A percentile compares a stretch with the other conserved stretches of the same genome.
Evolutionary conservation across 2,888 invertebrate genomes (phyloP).

Genomic region (Crocallis elinguaria): DNA sequence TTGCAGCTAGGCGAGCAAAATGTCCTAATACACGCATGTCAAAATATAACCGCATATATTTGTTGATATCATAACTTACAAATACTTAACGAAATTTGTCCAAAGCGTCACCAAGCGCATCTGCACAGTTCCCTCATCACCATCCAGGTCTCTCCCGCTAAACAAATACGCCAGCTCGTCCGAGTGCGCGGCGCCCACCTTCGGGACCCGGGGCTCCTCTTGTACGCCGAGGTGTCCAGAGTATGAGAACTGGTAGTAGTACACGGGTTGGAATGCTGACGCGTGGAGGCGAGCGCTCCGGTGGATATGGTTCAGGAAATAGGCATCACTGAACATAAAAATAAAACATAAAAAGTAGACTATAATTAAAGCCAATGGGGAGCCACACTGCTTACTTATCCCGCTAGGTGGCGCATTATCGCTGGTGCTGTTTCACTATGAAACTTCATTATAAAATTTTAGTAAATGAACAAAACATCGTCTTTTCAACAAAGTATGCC

Average conservation of each 20-base stretch:
- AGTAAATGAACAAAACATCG: too few relatives aligned
- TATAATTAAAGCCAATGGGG: too few relatives aligned
- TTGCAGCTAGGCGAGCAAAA: too few relatives aligned
- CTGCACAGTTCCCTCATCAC: conserved; percentile 61
- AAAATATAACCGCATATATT: too few relatives aligned
- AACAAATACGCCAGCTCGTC: conserved; percentile 74
- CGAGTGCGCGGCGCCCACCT: conserved; percentile 71
- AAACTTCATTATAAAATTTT: too few relatives aligned
- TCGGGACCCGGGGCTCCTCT: conserved; percentile 53
- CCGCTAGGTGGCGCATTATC: too few relatives aligned
- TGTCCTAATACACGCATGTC: too few relatives aligned
- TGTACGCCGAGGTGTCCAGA: conserved; percentile 57
- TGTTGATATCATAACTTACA: conserved; percentile 59
- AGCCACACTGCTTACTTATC: too few relatives aligned
- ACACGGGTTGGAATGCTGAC: conserved; percentile 50
- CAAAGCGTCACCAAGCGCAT: conserved; percentile 59
- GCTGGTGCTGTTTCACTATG: too few relatives aligned
- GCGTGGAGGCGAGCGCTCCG: conserved; percentile 63
- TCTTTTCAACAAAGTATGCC: too few relatives aligned
- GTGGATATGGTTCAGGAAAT: conserved; percentile 68
- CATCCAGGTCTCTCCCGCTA: conserved; percentile 50
- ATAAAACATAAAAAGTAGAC: neutral
- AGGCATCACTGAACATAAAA: conserved; percentile 61
- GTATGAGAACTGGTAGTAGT: conserved; percentile 72
- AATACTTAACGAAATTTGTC: conserved; percentile 71